These are phyloP conservation scores for Varanus komodoensis DNA, from an alignment of 2,113 vertebrate species.

Conservation along the genomic window DNA sequence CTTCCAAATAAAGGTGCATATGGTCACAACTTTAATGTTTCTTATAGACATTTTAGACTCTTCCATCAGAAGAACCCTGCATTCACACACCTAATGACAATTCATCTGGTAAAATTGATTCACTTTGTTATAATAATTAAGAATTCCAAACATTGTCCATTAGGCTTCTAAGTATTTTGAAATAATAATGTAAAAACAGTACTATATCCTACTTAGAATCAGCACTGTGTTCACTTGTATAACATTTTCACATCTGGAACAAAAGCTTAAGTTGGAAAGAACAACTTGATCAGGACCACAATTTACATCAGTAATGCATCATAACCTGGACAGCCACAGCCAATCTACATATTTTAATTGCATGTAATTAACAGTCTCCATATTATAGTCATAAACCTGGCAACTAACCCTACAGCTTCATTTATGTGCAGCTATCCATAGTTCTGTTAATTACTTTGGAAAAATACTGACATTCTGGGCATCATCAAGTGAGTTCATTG, in stretches of 20 bases:
- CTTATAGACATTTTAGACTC: not conserved
- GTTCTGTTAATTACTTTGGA: conserved; percentile 13
- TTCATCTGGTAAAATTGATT: not conserved
- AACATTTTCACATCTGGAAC: conserved; percentile 21
- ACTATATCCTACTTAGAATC: not conserved
- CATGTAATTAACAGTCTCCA: conserved; percentile 22
- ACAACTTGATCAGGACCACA: conserved; percentile 8
- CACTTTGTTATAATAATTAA: not conserved
- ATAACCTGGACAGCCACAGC: conserved; percentile 7
- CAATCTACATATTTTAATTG: conserved; percentile 38
- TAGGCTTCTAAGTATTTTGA: not conserved
- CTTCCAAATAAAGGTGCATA: not conserved
- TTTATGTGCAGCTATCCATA: conserved; percentile 12
- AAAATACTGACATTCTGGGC: not conserved
- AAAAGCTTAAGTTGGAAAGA: conserved; percentile 11
- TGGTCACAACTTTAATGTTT: not conserved
- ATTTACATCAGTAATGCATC: conserved; percentile 31
- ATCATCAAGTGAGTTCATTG: not conserved
- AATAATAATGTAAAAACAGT: not conserved
- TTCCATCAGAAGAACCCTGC: not conserved
- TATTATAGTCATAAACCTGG: conserved; percentile 14
- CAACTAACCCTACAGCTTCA: conserved; percentile 29
- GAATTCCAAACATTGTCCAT: not conserved
- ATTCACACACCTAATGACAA: not conserved
- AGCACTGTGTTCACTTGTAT: not conserved